phyloP scores from a whole-genome alignment of 2,888 invertebrate genomes.

The Agapostemon virescens region DNA sequence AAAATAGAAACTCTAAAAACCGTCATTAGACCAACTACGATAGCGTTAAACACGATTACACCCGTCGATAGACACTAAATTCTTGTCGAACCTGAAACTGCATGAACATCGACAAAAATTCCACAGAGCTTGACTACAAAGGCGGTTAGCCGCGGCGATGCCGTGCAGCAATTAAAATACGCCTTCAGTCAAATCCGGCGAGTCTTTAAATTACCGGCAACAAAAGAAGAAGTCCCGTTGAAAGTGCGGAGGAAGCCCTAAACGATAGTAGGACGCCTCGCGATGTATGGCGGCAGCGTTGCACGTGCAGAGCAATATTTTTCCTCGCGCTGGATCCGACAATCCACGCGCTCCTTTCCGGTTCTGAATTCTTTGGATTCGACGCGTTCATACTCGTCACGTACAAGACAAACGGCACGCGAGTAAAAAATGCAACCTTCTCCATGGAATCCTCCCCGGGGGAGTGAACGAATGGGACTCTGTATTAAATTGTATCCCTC shows the following conservation, averaged over 20 bases:
- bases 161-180: neutral
- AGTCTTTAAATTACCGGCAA: conserved; percentile 5
- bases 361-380: conserved; percentile 47
- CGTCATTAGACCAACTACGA: too few species aligned
- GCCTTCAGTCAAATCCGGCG: neutral
- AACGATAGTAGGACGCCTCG: neutral
- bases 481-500: conserved; percentile 63
- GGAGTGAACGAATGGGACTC: conserved; percentile 58
- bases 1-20: too few species aligned
- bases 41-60: neutral
- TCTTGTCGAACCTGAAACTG: neutral
- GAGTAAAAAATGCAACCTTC: conserved; percentile 61
- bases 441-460: conserved; percentile 47
- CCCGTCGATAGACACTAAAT: neutral
- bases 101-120: neutral
- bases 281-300: neutral
- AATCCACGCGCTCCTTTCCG: conserved; percentile 29
- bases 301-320: conserved; percentile 18
- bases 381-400: conserved; percentile 62
- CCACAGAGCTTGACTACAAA: neutral
- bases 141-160: neutral
- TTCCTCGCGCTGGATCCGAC: conserved; percentile 5
- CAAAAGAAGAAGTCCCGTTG: neutral
- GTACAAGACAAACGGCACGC: conserved; percentile 61
- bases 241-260: neutral